phyloP scores from a whole-genome alignment of 2,888 invertebrate species.

The Stegophylla sp. region DNA sequence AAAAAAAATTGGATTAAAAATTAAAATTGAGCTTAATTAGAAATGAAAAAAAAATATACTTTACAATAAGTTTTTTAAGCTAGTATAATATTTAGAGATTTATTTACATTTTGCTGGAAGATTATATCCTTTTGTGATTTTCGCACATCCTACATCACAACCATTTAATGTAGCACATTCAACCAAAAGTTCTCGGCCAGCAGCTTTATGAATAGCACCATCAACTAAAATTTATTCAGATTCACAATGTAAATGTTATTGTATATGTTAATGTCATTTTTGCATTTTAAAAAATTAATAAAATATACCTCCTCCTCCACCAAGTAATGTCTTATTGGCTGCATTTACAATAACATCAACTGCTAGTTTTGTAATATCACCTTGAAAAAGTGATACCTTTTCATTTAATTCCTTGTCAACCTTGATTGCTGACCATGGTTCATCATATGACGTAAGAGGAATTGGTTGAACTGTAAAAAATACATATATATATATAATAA shows the following conservation, averaged over 20 bases:
- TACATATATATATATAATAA: not conserved
- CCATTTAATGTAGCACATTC: constrained; percentile 78
- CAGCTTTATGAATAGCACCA: constrained; percentile 85
- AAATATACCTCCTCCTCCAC: constrained; percentile 78
- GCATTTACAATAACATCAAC: constrained; percentile 91
- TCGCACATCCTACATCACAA: constrained; percentile 83
- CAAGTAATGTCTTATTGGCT: constrained; percentile 77
- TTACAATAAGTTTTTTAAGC: too few species aligned
- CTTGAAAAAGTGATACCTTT: constrained; percentile 75
- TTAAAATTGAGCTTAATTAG: too few species aligned
- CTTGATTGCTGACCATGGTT: constrained; percentile 63
- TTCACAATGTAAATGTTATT: not conserved
- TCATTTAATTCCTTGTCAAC: constrained; percentile 67
- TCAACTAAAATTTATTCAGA: constrained; percentile 70
- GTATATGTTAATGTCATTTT: too few species aligned
- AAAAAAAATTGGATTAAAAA: too few species aligned
- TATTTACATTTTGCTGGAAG: constrained; percentile 85
- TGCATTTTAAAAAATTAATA: not conserved
- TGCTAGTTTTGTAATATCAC: constrained; percentile 84
- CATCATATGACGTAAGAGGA: not conserved
- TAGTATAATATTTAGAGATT: too few species aligned
- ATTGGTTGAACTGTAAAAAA: not conserved
- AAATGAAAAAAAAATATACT: too few species aligned
- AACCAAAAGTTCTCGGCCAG: constrained; percentile 73
- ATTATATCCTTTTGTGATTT: constrained; percentile 81